Evolutionary conservation across 2,797 vertebrate species (phyloP).

Genomic region (Diglossa cyanea): DNA sequence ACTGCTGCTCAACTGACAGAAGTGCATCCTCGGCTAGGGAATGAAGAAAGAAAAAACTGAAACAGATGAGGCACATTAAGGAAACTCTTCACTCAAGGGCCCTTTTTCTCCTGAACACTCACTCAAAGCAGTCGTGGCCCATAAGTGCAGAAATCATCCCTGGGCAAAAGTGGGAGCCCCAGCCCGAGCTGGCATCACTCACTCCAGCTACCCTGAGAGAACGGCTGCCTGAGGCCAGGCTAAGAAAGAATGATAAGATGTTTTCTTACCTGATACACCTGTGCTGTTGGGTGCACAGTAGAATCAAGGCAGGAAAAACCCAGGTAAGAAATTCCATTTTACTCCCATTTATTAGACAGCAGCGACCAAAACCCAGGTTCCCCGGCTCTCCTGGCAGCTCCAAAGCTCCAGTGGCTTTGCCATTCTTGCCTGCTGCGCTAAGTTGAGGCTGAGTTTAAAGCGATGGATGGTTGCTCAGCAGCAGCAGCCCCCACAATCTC

Average conservation of each 20-base stretch:
- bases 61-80: neutral
- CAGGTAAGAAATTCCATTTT: constrained; percentile 84
- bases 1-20: neutral
- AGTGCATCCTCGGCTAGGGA: neutral
- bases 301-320: constrained; percentile 76
- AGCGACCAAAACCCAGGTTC: constrained; percentile 29
- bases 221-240: neutral
- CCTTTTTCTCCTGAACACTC: neutral
- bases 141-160: neutral
- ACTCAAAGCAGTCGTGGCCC: neutral
- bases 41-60: neutral
- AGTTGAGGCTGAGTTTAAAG: constrained; percentile 50
- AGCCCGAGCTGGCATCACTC: neutral
- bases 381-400: constrained; percentile 11
- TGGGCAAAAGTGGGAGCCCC: neutral
- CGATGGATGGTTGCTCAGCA: constrained; percentile 18
- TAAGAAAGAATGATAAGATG: neutral
- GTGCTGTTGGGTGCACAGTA: constrained; percentile 80
- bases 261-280: constrained; percentile 86
- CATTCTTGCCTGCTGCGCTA: constrained; percentile 23
- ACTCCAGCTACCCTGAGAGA: neutral
- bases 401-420: constrained; percentile 60
- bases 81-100: constrained; percentile 1
- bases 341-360: constrained; percentile 23
- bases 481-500: constrained; percentile 3